Percentiles rank a stretch among this genome's conserved stretches.
phyloP scores from a whole-genome alignment of 2,113 vertebrate genomes.

The Toxostoma redivivum region DNA sequence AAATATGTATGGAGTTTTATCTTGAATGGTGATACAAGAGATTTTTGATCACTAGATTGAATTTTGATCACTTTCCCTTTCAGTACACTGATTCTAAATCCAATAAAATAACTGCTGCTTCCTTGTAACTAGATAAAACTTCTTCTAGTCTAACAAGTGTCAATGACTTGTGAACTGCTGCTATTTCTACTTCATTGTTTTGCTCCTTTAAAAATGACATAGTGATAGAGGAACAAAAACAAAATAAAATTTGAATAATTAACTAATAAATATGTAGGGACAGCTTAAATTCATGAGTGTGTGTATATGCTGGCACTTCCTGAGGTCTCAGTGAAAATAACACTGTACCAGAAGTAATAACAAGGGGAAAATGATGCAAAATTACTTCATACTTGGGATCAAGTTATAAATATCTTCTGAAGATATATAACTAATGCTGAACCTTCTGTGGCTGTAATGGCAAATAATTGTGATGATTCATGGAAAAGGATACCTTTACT shows the following conservation, averaged over 20 bases:
- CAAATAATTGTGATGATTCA: not conserved
- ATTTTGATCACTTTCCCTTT: not conserved
- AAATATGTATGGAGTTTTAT: not conserved
- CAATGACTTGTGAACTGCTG: not conserved
- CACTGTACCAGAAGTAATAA: not conserved
- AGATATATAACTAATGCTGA: not conserved
- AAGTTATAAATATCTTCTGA: not conserved
- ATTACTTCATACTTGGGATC: not conserved
- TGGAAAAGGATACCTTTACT: not conserved
- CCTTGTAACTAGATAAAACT: not conserved
- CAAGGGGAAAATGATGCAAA: not conserved
- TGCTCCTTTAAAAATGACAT: not conserved
- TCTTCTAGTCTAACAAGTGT: not conserved
- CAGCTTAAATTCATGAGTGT: not conserved
- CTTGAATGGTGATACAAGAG: not conserved
- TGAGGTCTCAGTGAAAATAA: not conserved
- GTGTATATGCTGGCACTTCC: not conserved
- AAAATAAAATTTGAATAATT: not conserved
- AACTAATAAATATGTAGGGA: not conserved
- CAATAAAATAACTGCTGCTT: not conserved
- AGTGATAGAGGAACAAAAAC: not conserved
- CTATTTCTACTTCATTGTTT: not conserved
- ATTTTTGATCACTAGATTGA: not conserved
- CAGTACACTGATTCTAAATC: not conserved
- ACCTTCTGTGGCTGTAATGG: not conserved